Evolutionary conservation across 2,888 invertebrate species (phyloP).

Genomic region (Limnephilus marmoratus): DNA sequence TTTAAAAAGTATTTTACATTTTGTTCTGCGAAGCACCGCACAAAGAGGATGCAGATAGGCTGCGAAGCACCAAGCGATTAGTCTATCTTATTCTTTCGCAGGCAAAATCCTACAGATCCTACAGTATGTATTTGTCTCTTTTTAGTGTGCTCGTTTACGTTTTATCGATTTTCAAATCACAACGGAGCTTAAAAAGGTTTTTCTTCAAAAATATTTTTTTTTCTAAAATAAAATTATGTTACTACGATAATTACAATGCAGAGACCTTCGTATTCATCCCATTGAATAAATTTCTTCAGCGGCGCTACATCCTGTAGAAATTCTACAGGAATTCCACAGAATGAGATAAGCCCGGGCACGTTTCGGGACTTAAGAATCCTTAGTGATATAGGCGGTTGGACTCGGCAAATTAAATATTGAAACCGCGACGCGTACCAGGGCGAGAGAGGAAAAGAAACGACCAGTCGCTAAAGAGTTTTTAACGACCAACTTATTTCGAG

Average conservation of each 20-base stretch:
- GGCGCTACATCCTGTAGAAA: neutral
- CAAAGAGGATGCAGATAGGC: no score
- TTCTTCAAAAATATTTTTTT: neutral
- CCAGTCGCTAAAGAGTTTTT: neutral
- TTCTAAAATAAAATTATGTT: neutral
- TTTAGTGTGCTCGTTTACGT: no score
- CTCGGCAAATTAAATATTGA: constrained; percentile 34
- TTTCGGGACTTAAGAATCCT: constrained; percentile 29
- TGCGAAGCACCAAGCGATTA: no score
- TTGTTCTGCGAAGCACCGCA: no score
- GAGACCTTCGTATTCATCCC: neutral
- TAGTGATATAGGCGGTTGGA: constrained; percentile 19
- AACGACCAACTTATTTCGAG: neutral
- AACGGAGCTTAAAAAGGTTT: no score
- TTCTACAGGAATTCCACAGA: neutral
- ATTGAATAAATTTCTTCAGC: neutral
- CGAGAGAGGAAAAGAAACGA: constrained; percentile 7
- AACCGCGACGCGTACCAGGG: constrained; percentile 9
- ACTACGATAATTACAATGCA: neutral
- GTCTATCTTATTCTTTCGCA: no score
- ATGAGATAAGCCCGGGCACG: constrained; percentile 17
- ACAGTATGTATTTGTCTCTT: no score
- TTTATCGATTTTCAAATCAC: no score
- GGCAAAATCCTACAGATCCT: no score
- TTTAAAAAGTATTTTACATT: no score